phyloP scores from a whole-genome alignment of 2,797 vertebrate genomes.

The Phalloptychus januarius region DNA sequence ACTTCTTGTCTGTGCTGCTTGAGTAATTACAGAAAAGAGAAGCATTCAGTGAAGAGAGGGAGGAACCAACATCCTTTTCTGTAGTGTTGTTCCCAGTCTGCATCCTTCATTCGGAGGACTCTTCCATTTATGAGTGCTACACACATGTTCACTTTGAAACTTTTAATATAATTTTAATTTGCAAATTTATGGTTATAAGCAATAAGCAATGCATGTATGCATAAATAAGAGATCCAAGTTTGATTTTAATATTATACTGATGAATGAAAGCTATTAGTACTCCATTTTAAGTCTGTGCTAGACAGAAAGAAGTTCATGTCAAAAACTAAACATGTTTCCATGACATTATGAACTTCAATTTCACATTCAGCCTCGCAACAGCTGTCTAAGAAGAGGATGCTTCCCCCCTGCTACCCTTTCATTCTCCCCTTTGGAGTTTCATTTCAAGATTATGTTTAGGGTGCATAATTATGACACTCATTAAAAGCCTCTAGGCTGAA shows the following conservation, averaged over 20 bases:
- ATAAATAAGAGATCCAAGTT: constrained; percentile 70
- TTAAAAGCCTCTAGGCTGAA: constrained; percentile 75
- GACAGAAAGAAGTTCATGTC: constrained; percentile 57
- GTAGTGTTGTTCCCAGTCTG: constrained; percentile 16
- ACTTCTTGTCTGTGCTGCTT: constrained; percentile 14
- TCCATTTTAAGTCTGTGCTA: constrained; percentile 60
- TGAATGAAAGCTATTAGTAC: constrained; percentile 70
- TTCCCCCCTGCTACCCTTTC: constrained; percentile 4
- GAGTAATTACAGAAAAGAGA: constrained; percentile 16
- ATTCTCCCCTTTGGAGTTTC: constrained; percentile 52
- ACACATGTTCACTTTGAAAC: constrained; percentile 46
- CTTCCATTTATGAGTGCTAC: constrained; percentile 20
- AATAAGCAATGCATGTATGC: no score
- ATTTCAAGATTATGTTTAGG: constrained; percentile 76
- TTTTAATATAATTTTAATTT: constrained; percentile 66
- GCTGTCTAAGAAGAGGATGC: constrained; percentile 44
- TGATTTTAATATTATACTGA: constrained; percentile 71
- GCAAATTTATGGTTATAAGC: constrained; percentile 72
- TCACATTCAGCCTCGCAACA: constrained; percentile 59
- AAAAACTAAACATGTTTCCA: constrained; percentile 56
- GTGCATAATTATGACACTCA: constrained; percentile 77
- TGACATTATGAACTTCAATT: constrained; percentile 57
- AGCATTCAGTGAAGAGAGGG: constrained; percentile 5
- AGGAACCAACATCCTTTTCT: constrained; percentile 14
- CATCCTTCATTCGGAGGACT: constrained; percentile 38